Conservation (phyloP, 1,140 invertebrate species). For the Melitaea cinxia region DNA sequence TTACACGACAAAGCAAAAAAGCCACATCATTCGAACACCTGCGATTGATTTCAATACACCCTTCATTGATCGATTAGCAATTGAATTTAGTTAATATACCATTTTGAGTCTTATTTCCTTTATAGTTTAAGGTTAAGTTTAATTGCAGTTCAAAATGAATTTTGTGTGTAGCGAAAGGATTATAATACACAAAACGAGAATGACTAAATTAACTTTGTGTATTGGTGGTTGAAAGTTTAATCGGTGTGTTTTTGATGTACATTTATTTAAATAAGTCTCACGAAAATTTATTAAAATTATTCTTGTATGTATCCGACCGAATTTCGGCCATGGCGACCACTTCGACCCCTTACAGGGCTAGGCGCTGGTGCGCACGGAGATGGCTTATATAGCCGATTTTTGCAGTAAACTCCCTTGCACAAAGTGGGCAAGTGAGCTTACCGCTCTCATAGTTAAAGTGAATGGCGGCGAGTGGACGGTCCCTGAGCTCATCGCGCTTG, state of each 20-base stretch:
- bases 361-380: too few relatives aligned
- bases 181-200: slow-evolving; percentile 32
- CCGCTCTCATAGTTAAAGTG: too few relatives aligned
- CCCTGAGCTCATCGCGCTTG: too few relatives aligned
- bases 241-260: not conserved
- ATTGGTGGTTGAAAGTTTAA: slow-evolving; percentile 9
- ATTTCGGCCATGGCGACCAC: too few relatives aligned
- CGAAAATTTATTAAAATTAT: too few relatives aligned
- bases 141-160: slow-evolving; percentile 7
- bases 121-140: slow-evolving; percentile 15
- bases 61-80: slow-evolving; percentile 66
- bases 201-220: slow-evolving; percentile 28
- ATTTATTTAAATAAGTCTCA: not conserved
- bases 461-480: too few relatives aligned
- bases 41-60: slow-evolving; percentile 66
- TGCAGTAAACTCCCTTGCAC: too few relatives aligned
- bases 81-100: not conserved
- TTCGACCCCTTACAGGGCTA: too few relatives aligned
- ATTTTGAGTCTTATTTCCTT: slow-evolving; percentile 12
- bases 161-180: slow-evolving; percentile 27
- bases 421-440: too few relatives aligned
- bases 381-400: too few relatives aligned
- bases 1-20: slow-evolving; percentile 55
- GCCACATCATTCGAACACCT: slow-evolving; percentile 72
- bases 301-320: too few relatives aligned